A percentile compares a stretch with the other conserved stretches of the same genome.
Evolutionary conservation across 2,797 vertebrate genomes (phyloP).

Genomic region (Enteromius treurensis): DNA sequence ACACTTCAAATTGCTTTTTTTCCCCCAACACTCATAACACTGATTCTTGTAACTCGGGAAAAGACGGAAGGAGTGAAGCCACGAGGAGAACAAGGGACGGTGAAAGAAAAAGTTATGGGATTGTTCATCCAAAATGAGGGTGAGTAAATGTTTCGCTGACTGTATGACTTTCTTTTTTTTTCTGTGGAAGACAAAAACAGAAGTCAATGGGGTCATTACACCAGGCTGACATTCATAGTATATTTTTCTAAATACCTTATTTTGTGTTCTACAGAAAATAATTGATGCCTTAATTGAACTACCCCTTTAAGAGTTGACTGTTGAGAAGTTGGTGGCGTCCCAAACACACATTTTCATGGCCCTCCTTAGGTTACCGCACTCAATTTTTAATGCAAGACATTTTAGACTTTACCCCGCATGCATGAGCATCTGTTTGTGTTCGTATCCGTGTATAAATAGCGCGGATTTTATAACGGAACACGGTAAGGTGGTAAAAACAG

Average conservation of each 20-base stretch:
- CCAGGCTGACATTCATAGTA: not conserved
- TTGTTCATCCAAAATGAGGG: not conserved
- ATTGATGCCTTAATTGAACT: not conserved
- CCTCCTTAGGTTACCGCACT: slow-evolving; percentile 61
- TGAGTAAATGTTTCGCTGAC: not conserved
- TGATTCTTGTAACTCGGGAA: slow-evolving; percentile 52
- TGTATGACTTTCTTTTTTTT: not conserved
- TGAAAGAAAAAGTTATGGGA: not conserved
- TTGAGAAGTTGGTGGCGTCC: not conserved
- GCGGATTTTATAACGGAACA: slow-evolving; percentile 53
- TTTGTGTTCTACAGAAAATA: not conserved
- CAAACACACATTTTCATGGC: slow-evolving; percentile 66
- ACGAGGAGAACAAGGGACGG: slow-evolving; percentile 44
- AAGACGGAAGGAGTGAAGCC: slow-evolving; percentile 59
- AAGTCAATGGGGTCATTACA: not conserved
- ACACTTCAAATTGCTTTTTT: slow-evolving; percentile 73
- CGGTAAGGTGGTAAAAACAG: slow-evolving; percentile 30
- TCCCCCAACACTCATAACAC: slow-evolving; percentile 64
- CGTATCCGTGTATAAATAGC: slow-evolving; percentile 24
- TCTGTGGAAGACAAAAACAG: not conserved
- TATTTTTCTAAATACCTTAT: not conserved
- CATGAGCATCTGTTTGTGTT: slow-evolving; percentile 30
- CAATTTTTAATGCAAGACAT: slow-evolving; percentile 62
- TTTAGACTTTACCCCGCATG: slow-evolving; percentile 42
- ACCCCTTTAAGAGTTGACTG: not conserved